These are phyloP conservation scores for Petrolisthes manimaculis DNA, from an alignment of 2,888 invertebrate genomes.

Conservation along the genomic window DNA sequence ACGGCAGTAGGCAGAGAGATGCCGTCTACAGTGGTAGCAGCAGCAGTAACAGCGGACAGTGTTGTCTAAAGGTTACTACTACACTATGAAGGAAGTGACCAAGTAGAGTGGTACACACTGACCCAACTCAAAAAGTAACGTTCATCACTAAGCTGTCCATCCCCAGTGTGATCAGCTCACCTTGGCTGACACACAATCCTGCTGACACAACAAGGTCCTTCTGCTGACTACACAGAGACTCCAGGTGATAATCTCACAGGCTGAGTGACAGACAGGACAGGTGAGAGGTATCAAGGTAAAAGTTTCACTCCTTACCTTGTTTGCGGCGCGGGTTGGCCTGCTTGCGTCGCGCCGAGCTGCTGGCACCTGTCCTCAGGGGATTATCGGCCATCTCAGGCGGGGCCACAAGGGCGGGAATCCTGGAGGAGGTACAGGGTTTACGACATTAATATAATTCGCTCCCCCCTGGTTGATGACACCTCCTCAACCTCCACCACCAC, in stretches of 20 bases:
- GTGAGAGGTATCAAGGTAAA: not conserved
- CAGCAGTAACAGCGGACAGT: not conserved
- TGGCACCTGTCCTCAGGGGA: conserved; percentile 20
- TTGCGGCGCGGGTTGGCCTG: conserved; percentile 49
- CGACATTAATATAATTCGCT: conserved; percentile 35
- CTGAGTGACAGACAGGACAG: not conserved
- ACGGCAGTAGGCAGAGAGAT: not conserved
- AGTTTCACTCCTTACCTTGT: conserved; percentile 39
- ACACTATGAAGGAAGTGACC: not conserved
- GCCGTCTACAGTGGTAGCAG: not conserved
- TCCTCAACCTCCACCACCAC: conserved; percentile 39
- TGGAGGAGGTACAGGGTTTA: conserved; percentile 30
- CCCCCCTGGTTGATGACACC: conserved; percentile 46
- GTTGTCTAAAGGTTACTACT: not conserved
- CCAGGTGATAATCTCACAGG: not conserved
- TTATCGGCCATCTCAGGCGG: conserved; percentile 41
- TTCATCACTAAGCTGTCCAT: conserved; percentile 36
- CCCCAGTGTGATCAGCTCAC: conserved; percentile 10
- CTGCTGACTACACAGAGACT: conserved; percentile 11
- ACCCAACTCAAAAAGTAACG: conserved; percentile 35
- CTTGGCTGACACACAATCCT: conserved; percentile 9
- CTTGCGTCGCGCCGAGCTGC: conserved; percentile 51
- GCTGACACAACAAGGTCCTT: not conserved
- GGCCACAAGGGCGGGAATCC: conserved; percentile 44
- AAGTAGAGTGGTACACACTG: not conserved